Base-by-base conservation (phyloP, 2,797 vertebrate species). In the Holocentrus rufus region DNA sequence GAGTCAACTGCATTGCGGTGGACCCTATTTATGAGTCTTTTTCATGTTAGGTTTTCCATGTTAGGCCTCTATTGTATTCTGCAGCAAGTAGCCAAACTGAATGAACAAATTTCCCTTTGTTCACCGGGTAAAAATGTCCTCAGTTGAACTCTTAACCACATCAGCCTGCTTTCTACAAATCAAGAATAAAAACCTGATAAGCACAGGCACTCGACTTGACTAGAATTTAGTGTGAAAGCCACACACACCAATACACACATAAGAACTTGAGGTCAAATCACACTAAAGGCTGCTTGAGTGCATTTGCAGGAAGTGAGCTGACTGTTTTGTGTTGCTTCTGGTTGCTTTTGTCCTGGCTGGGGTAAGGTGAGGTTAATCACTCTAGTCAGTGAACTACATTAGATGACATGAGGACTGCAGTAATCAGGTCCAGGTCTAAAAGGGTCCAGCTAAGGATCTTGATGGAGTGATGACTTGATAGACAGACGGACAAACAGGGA, bases 401-500 rank as follows among this genome's bases (percentile, higher is more conserved):
- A 61, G 18, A 56, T 31, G 17, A 56, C 54, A 34, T 27, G 15
- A 54, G 8, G 25, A 34, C 18, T 31, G 31, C 15, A n/a, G 18
- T 18, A 50, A n/a, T 47, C 46, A 7, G 17, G 46, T 7, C 22
- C 4, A 5, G 13, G 20, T 61, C 42, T 62, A 55, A 53, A 7
- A 27, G 5, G 64, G 53, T 7, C n/a, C 23, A 3, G 13, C 23
- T 10, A 27, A 2, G 2, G 20, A 13, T 70, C 53, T 55, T 7
- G 44, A 78, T 69, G 55, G 27, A 74, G 66, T 27, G 55, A 76
- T 30, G 57, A 73, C 55, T 49, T 20, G 25, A 86, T 10, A 68
- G 68, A 66, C 54, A 20, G 5, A 87, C 71, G 89, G 65, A 88
- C 65, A 87, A 64, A 36, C 36, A 77, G 47, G 83, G 53, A 81